These are phyloP conservation scores for Coreoperca whiteheadi DNA, from an alignment of 2,113 vertebrate genomes.

Conservation along the genomic window DNA sequence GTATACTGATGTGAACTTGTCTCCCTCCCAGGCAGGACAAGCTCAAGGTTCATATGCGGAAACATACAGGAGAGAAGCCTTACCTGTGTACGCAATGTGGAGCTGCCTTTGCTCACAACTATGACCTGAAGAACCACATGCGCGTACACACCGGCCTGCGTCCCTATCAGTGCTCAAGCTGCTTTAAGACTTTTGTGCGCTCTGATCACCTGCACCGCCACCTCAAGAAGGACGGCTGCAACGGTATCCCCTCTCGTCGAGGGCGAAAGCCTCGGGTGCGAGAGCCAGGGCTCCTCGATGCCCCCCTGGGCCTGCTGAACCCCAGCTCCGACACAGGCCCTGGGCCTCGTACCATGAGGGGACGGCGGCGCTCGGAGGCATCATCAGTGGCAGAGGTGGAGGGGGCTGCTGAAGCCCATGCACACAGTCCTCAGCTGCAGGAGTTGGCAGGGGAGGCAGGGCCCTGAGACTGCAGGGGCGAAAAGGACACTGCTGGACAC, in stretches of 20 bases:
- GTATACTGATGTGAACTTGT: slow-evolving; percentile 38
- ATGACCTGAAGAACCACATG: slow-evolving; percentile 99
- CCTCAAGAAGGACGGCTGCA: slow-evolving; percentile 99
- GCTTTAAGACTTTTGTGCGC: slow-evolving; percentile 98
- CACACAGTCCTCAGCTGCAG: slow-evolving; percentile 78
- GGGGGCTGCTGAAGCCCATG: slow-evolving; percentile 63
- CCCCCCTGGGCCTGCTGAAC: slow-evolving; percentile 63
- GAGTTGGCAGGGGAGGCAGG: slow-evolving; percentile 71
- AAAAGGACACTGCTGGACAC: slow-evolving; percentile 74
- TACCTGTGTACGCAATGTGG: slow-evolving; percentile 98
- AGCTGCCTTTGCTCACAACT: slow-evolving; percentile 98
- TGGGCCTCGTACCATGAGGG: slow-evolving; percentile 73
- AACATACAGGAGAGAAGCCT: slow-evolving; percentile 98
- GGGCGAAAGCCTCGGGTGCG: slow-evolving; percentile 92
- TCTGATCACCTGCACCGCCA: slow-evolving; percentile 99
- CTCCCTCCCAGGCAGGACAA: slow-evolving; percentile 93
- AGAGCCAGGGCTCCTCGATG: slow-evolving; percentile 80
- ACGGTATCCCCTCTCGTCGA: slow-evolving; percentile 92
- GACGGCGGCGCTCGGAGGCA: slow-evolving; percentile 72
- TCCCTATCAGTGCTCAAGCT: slow-evolving; percentile 99
- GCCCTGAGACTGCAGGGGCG: slow-evolving; percentile 73
- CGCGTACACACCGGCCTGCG: slow-evolving; percentile 97
- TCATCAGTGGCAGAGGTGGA: slow-evolving; percentile 64
- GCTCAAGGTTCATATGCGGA: slow-evolving; percentile 99
- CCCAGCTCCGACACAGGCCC: slow-evolving; percentile 55